phyloP scores from a whole-genome alignment of 2,113 vertebrate species.

The Clarias magur region DNA sequence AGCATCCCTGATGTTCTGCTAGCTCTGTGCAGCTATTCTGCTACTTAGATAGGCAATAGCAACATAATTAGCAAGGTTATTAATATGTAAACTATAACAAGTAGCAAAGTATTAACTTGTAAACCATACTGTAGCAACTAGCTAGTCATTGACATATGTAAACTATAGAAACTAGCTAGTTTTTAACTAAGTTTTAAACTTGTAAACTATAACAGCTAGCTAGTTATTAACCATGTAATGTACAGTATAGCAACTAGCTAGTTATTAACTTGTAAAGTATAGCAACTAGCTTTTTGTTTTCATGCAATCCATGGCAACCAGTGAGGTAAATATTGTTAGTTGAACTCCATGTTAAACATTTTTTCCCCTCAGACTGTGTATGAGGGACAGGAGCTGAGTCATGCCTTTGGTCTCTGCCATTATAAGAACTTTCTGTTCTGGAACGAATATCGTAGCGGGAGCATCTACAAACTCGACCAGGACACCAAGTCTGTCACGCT shows the following conservation, averaged over 20 bases:
- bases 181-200: background rate
- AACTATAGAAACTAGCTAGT: background rate
- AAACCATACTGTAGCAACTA: background rate
- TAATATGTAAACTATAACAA: background rate
- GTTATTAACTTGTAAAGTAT: background rate
- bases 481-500: slow-evolving; percentile 78
- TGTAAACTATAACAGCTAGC: background rate
- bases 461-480: slow-evolving; percentile 91
- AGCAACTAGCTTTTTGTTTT: background rate
- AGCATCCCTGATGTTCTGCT: background rate
- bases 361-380: slow-evolving; percentile 81
- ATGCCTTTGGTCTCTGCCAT: slow-evolving; percentile 96
- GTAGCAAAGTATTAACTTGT: background rate
- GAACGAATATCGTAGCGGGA: slow-evolving; percentile 96
- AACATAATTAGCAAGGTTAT: background rate
- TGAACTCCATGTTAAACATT: background rate
- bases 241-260: background rate
- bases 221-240: background rate
- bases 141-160: background rate
- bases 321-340: background rate
- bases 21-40: background rate
- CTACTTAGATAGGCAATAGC: background rate
- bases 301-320: too few species aligned
- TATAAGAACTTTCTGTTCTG: slow-evolving; percentile 94
- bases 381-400: slow-evolving; percentile 90